Evolutionary conservation across 2,797 vertebrate genomes (phyloP).

Genomic region (Florisuga fusca): DNA sequence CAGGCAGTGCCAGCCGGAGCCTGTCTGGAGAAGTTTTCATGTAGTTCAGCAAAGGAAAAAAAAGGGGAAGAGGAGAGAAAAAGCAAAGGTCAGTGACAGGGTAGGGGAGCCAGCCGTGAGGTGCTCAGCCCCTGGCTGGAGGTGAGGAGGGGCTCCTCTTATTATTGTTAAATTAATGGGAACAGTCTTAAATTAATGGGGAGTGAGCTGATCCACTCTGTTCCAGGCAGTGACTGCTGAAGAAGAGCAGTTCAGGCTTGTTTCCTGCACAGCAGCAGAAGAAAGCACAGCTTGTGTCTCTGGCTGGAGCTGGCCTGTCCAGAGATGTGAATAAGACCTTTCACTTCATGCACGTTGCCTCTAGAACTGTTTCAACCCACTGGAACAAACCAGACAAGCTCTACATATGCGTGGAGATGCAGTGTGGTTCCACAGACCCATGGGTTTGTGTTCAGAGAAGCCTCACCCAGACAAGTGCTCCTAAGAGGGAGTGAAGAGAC

Average conservation of each 20-base stretch:
- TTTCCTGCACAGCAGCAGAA: background rate
- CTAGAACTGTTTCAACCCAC: background rate
- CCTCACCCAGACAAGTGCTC: background rate
- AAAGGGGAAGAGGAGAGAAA: too few species aligned
- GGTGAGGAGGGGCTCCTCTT: background rate
- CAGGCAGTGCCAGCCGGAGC: background rate
- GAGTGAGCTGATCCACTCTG: background rate
- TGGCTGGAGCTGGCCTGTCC: background rate
- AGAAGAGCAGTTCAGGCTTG: background rate
- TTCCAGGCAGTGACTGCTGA: conserved; percentile 29
- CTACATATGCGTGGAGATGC: background rate
- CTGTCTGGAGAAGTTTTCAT: background rate
- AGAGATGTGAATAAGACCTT: conserved; percentile 12
- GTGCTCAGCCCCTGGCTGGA: background rate
- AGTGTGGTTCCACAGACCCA: background rate
- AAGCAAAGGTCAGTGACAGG: too few species aligned
- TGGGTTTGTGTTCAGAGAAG: background rate
- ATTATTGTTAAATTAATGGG: background rate
- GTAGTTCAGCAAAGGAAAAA: background rate
- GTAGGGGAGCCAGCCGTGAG: background rate
- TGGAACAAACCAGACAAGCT: background rate
- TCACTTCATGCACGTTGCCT: background rate
- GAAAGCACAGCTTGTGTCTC: conserved; percentile 27
- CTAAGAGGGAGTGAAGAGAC: background rate
- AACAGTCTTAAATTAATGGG: too few species aligned